phyloP scores from a whole-genome alignment of 2,888 invertebrate species.

The Aproaerema taeniolella region DNA sequence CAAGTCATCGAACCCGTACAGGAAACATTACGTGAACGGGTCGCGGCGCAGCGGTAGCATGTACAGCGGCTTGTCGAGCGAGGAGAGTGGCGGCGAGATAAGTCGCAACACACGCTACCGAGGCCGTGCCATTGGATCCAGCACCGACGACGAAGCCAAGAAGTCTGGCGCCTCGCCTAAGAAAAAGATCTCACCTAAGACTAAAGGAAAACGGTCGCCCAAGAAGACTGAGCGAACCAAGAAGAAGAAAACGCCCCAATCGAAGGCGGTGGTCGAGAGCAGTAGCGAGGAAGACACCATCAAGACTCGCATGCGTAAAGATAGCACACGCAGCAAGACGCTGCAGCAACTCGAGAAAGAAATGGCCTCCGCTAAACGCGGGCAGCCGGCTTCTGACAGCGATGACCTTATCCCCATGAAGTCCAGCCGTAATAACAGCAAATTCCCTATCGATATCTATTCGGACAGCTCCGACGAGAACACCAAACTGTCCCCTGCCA shows the following conservation, averaged over 20 bases:
- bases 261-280: conserved; percentile 72
- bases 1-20: conserved; percentile 81
- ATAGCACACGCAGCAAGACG: conserved; percentile 76
- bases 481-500: conserved; percentile 48
- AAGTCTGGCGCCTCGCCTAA: conserved; percentile 60
- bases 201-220: conserved; percentile 58
- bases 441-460: conserved; percentile 85
- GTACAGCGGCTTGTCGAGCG: conserved; percentile 79
- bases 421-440: conserved; percentile 72
- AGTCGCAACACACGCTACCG: conserved; percentile 46
- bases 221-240: conserved; percentile 70
- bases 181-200: conserved; percentile 67
- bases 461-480: conserved; percentile 86
- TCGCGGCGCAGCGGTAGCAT: conserved; percentile 81
- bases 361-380: conserved; percentile 73
- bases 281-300: conserved; percentile 79
- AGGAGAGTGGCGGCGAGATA: conserved; percentile 64
- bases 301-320: conserved; percentile 56
- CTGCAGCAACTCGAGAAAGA: conserved; percentile 86
- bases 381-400: conserved; percentile 84
- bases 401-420: conserved; percentile 85
- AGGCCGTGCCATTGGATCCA: conserved; percentile 67
- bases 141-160: conserved; percentile 76
- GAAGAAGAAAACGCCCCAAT: conserved; percentile 66
- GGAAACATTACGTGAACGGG: conserved; percentile 87